phyloP scores from a whole-genome alignment of 2,113 vertebrate genomes.

The Zootoca vivipara region DNA sequence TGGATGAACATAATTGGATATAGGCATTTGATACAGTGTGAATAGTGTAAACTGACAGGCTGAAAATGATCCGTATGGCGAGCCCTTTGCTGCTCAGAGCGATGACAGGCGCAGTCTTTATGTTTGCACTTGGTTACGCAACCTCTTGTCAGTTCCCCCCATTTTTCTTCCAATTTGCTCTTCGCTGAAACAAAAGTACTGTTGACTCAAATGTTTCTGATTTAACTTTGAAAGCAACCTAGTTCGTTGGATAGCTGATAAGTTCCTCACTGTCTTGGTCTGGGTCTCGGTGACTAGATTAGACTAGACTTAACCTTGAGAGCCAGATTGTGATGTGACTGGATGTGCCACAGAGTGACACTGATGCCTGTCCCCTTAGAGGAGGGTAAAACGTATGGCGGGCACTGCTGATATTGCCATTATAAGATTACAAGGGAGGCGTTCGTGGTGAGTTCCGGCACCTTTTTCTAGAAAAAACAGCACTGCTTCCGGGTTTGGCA shows the following conservation, averaged over 20 bases:
- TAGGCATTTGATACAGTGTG: slow-evolving; percentile 33
- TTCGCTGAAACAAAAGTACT: not conserved
- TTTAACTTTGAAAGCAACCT: slow-evolving; percentile 13
- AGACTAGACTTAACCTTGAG: not conserved
- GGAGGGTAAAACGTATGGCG: not conserved
- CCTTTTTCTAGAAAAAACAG: too few relatives aligned
- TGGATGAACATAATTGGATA: slow-evolving; percentile 47
- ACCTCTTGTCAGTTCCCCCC: slow-evolving; percentile 16
- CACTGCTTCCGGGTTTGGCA: too few relatives aligned
- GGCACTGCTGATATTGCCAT: not conserved
- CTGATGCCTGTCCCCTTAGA: not conserved
- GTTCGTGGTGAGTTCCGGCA: too few relatives aligned
- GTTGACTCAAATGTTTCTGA: not conserved
- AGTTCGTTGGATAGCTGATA: not conserved
- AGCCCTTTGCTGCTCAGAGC: slow-evolving; percentile 31
- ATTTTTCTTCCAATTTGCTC: slow-evolving; percentile 41
- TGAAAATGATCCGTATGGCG: slow-evolving; percentile 49
- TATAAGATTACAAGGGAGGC: too few relatives aligned
- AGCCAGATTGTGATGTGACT: not conserved
- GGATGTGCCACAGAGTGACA: not conserved
- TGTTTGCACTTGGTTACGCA: not conserved
- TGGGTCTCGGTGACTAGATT: not conserved
- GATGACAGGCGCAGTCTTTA: slow-evolving; percentile 23
- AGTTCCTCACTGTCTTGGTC: not conserved
- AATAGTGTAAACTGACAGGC: slow-evolving; percentile 44